Conservation (phyloP, 2,113 vertebrate genomes). For the Ursus arctos region DNA sequence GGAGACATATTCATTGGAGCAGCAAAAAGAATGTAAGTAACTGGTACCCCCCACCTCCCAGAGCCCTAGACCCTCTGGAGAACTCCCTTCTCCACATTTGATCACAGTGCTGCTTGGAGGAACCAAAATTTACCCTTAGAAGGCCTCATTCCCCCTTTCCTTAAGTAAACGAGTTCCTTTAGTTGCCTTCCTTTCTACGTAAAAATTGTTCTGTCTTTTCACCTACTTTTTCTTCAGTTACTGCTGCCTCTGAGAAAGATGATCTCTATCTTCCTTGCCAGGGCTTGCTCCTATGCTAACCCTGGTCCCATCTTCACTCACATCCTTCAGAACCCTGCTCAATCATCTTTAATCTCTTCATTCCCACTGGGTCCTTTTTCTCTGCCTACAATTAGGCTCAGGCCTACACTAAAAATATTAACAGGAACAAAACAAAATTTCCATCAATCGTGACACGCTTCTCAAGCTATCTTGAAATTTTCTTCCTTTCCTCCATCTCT, state of each 20-base stretch:
- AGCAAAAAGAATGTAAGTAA: background rate
- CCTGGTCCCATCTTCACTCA: background rate
- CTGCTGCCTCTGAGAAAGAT: background rate
- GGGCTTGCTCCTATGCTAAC: background rate
- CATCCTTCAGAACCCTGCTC: background rate
- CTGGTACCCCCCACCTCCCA: background rate
- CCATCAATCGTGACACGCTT: background rate
- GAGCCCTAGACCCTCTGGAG: background rate
- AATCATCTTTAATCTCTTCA: background rate
- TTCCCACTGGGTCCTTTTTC: background rate
- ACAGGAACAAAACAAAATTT: background rate
- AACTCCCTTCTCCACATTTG: background rate
- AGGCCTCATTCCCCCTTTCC: background rate
- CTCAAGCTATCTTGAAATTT: background rate
- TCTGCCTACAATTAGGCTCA: background rate
- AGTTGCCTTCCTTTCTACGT: background rate
- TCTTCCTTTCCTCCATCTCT: background rate
- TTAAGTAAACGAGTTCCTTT: background rate
- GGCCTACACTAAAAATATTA: constrained; percentile 29
- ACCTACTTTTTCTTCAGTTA: background rate
- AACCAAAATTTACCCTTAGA: background rate
- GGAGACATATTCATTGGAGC: background rate
- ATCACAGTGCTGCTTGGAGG: background rate
- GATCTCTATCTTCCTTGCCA: background rate
- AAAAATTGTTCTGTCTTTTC: background rate